phyloP scores from a whole-genome alignment of 2,113 vertebrate genomes.

The Burhinus oedicnemus region DNA sequence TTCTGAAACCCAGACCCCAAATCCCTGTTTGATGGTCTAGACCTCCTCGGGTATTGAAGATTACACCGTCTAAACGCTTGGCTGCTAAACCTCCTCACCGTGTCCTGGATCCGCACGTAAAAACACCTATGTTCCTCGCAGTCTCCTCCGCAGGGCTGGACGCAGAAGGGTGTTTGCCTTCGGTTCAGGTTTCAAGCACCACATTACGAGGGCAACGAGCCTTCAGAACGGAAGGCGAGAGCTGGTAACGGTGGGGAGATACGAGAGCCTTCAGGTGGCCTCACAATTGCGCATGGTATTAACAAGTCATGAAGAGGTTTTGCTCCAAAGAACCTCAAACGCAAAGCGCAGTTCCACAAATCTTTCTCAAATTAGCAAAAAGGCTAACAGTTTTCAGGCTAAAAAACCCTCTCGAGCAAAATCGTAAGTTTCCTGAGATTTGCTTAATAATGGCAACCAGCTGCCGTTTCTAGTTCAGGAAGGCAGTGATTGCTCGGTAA shows the following conservation, averaged over 20 bases:
- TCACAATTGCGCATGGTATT: not conserved
- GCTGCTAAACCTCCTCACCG: not conserved
- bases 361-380: not conserved
- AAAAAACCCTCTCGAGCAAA: not conserved
- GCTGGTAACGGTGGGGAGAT: not conserved
- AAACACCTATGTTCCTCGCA: rapidly evolving
- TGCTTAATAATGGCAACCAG: not conserved
- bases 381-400: not conserved
- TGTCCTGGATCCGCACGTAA: not conserved
- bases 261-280: not conserved
- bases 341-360: not conserved
- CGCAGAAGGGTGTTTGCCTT: too few species aligned
- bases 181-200: not conserved
- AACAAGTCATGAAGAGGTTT: not conserved
- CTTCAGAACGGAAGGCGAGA: not conserved
- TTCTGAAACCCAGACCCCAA: not conserved
- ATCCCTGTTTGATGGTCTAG: not conserved
- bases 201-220: not conserved
- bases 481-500: not conserved
- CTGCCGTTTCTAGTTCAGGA: not conserved
- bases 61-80: rapidly evolving
- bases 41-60: not conserved
- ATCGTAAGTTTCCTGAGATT: not conserved
- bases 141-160: not conserved
- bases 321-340: not conserved